A percentile compares a stretch with the other conserved stretches of the same genome.
phyloP scores from a whole-genome alignment of 2,113 vertebrate species.

The Oostethus manadensis region DNA sequence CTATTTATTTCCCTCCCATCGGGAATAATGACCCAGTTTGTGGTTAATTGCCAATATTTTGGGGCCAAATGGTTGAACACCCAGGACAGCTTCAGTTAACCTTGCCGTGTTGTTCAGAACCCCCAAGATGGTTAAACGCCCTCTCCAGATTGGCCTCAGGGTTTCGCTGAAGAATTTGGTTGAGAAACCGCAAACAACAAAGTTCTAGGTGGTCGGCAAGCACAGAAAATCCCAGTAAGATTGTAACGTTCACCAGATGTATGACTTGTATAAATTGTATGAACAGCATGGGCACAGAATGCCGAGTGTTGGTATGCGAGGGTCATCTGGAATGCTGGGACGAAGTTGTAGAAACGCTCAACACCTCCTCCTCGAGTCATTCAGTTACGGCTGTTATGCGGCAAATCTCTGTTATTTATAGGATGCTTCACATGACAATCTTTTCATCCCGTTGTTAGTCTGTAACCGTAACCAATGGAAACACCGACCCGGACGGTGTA shows the following conservation, averaged over 20 bases:
- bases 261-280: too few relatives aligned
- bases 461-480: not conserved
- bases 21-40: constrained; percentile 2
- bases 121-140: too few relatives aligned
- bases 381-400: too few relatives aligned
- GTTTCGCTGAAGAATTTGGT: not conserved
- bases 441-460: not conserved
- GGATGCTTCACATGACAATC: not conserved
- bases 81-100: not conserved
- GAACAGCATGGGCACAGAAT: too few relatives aligned
- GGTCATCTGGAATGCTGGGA: too few relatives aligned
- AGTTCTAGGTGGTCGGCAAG: too few relatives aligned
- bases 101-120: not conserved
- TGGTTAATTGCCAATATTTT: not conserved
- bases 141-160: not conserved
- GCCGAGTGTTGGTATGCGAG: too few relatives aligned
- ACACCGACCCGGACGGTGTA: not conserved
- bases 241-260: too few relatives aligned
- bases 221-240: too few relatives aligned
- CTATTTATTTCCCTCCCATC: not conserved
- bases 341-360: too few relatives aligned
- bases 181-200: not conserved
- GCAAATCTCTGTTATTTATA: not conserved
- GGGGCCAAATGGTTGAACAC: not conserved
- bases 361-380: too few relatives aligned